Conservation (phyloP, 2,113 vertebrate species). For the Equus quagga region DNA sequence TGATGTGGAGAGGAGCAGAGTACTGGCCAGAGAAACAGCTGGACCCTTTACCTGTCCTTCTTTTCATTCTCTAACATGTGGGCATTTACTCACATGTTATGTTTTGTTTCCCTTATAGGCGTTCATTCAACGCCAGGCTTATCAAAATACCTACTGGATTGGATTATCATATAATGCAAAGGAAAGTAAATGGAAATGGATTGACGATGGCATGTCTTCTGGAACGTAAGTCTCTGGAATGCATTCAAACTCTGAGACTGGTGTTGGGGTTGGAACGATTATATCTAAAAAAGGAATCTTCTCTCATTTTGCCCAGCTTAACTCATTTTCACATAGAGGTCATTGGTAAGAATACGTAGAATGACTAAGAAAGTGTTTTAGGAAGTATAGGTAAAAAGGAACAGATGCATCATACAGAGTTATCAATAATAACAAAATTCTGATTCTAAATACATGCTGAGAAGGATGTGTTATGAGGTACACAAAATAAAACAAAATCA, state of each 20-base stretch:
- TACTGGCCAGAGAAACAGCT: rapidly evolving
- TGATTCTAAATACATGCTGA: background rate
- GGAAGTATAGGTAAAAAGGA: background rate
- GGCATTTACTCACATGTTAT: background rate
- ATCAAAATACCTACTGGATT: constrained; percentile 12
- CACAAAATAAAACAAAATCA: background rate
- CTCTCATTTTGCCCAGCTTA: background rate
- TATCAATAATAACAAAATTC: background rate
- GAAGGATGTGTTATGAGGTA: background rate
- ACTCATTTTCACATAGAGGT: background rate
- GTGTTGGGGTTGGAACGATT: background rate
- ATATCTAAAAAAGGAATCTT: background rate
- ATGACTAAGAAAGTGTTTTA: background rate
- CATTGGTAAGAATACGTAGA: background rate
- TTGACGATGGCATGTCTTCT: background rate
- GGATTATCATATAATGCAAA: background rate
- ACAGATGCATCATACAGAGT: background rate
- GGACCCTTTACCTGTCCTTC: rapidly evolving
- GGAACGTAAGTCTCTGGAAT: constrained; percentile 43
- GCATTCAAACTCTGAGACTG: background rate
- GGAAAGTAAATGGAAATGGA: background rate
- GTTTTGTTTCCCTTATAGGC: background rate
- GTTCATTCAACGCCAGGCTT: background rate
- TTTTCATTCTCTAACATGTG: background rate
- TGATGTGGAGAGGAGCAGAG: background rate